Base-by-base conservation (phyloP, 2,888 invertebrate genomes). In the Hyles lineata region DNA sequence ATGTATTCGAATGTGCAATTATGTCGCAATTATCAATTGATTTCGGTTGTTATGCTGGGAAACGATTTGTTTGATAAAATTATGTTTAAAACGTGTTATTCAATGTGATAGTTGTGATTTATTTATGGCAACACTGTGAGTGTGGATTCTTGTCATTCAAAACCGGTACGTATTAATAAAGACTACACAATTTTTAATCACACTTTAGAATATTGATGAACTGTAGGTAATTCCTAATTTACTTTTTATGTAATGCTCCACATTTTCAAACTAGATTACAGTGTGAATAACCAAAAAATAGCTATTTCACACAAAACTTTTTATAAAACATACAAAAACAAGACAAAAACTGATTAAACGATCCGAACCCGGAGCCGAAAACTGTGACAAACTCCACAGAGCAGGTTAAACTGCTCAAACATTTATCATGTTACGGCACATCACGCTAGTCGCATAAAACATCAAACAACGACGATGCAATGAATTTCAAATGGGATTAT, bases 401-500 rank as follows among this genome's bases (percentile, higher is more conserved):
- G 55, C 55, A 55, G 7, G 55, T 55, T n/a, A 11, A 55, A 55
- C 55, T 55, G 19, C 55, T 55, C n/a, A n/a, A 55, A 55, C 55
- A 55, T 55, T 55, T 55, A 55, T 67, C 21, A 63, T 35, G 63
- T 43, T 21, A 67, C 21, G 43, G 32, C 43, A 21, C 21, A 62
- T 62, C 32, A 62, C 35, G 63, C 32, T 43, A 67, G 15, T 43
- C 43, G 43, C 43, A 67, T 67, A 67, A 67, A 67, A 67, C 63
- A 67, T 67, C 63, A 67, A 67, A 67, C 63, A 50, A 67, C 63
- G 23, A 19, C 43, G 11, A 43, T 67, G 63, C 43, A 67, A 43
- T 67, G 43, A 67, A 67, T 67, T 32, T 67, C 43, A 67, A 67
- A 67, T 67, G 43, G 43, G 43, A 67, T 67, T 67, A 67, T 21